These are phyloP conservation scores for Idaea dimidiata DNA, from an alignment of 2,888 invertebrate species.

Conservation along the genomic window DNA sequence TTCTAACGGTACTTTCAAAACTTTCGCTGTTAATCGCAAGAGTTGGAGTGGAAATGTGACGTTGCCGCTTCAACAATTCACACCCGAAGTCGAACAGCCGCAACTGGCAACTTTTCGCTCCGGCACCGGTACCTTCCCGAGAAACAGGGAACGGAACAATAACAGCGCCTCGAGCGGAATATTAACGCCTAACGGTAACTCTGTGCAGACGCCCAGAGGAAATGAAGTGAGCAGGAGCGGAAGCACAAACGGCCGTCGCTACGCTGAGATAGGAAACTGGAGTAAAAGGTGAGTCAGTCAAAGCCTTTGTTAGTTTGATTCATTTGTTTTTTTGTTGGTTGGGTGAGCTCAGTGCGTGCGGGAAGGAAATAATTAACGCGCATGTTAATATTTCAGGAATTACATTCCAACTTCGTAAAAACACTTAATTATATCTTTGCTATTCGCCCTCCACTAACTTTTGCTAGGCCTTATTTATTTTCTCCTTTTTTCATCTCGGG, in stretches of 20 bases:
- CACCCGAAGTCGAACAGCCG: constrained; percentile 66
- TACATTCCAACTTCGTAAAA: constrained; percentile 1
- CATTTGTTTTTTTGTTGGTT: constrained; percentile 25
- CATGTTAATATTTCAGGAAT: constrained; percentile 11
- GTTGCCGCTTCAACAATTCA: constrained; percentile 73
- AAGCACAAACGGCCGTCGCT: constrained; percentile 77
- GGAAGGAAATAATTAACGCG: constrained; percentile 26
- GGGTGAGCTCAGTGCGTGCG: constrained; percentile 16
- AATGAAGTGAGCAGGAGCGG: constrained; percentile 78
- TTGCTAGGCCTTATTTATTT: constrained; percentile 68
- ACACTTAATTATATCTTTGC: constrained; percentile 1
- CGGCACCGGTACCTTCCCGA: constrained; percentile 75
- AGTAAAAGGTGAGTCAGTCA: constrained; percentile 71
- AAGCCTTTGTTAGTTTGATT: constrained; percentile 32
- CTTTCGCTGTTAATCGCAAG: constrained; percentile 76
- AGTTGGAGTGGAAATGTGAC: constrained; percentile 79
- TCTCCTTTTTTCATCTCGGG: constrained; percentile 64
- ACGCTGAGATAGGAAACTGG: constrained; percentile 82
- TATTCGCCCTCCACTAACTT: constrained; percentile 53
- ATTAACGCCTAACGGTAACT: constrained; percentile 78
- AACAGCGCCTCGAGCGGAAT: constrained; percentile 69
- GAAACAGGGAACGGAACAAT: constrained; percentile 75
- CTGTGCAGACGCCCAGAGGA: constrained; percentile 72
- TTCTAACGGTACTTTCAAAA: constrained; percentile 74
- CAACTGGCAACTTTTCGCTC: constrained; percentile 74